A percentile compares a stretch with the other conserved stretches of the same genome.
Evolutionary conservation across 2,113 vertebrate genomes (phyloP).

Genomic region (Willisornis vidua): DNA sequence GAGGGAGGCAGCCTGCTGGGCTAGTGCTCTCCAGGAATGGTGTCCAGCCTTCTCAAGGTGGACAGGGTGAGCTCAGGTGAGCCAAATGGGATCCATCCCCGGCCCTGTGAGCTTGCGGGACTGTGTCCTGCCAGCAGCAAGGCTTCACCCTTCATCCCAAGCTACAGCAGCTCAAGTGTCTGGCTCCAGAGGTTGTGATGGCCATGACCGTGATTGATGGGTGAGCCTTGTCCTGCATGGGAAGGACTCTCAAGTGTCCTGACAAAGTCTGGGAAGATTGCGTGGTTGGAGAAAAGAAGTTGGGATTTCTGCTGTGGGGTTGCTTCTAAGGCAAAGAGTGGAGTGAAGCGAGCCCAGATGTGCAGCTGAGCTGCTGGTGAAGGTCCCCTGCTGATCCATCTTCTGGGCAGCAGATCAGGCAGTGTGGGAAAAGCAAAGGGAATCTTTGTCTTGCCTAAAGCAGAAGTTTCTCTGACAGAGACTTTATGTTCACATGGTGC

Average conservation of each 20-base stretch:
- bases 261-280: not conserved
- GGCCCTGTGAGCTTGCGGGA: not conserved
- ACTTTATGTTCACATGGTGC: not conserved
- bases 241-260: not conserved
- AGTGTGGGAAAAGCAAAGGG: not conserved
- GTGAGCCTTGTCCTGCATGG: accelerated
- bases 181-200: not conserved
- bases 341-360: not conserved
- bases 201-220: not conserved
- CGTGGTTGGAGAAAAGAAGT: not conserved
- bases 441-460: not conserved
- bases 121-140: not conserved
- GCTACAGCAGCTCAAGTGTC: not conserved
- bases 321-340: not conserved
- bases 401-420: not conserved
- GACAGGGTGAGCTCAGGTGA: not conserved
- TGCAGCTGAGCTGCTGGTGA: not conserved
- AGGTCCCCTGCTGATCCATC: not conserved
- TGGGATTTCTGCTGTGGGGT: not conserved
- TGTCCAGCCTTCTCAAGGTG: accelerated
- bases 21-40: not conserved
- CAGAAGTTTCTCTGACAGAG: not conserved
- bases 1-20: not conserved
- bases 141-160: not conserved
- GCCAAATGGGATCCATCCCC: not conserved